Percentiles rank a stretch among this genome's conserved stretches.
These are phyloP conservation scores for Trissoscelio sp. DNA, from an alignment of 2,888 invertebrate genomes.

Conservation along the genomic window DNA sequence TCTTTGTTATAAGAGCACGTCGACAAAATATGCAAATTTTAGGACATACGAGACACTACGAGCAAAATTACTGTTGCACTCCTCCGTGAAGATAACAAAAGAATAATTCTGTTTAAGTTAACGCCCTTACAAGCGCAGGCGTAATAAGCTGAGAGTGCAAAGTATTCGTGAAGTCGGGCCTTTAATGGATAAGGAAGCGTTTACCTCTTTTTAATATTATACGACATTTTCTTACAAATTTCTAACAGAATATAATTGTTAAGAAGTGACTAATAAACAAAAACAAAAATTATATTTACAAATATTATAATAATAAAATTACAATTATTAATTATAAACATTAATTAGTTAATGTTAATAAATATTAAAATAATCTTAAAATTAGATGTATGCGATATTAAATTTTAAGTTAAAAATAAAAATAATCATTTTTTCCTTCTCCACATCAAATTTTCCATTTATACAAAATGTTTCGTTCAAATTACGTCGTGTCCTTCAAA, in stretches of 20 bases:
- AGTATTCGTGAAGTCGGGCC: slow-evolving; percentile 22
- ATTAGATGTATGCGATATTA: too few relatives aligned
- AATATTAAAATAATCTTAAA: too few relatives aligned
- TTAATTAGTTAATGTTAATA: too few relatives aligned
- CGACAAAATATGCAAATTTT: slow-evolving; percentile 68
- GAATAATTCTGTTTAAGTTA: slow-evolving; percentile 61
- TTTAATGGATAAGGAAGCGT: slow-evolving; percentile 29
- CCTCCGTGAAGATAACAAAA: slow-evolving; percentile 58
- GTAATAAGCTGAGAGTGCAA: slow-evolving; percentile 37
- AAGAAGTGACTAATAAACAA: too few relatives aligned
- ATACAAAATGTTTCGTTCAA: slow-evolving; percentile 5
- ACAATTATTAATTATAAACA: too few relatives aligned
- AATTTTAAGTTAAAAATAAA: too few relatives aligned
- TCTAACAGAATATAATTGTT: too few relatives aligned
- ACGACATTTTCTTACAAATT: background rate
- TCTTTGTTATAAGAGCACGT: slow-evolving; percentile 35
- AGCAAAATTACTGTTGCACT: slow-evolving; percentile 58
- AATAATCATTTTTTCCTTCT: too few relatives aligned
- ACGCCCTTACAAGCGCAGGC: slow-evolving; percentile 46
- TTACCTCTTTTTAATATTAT: background rate
- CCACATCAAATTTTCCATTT: too few relatives aligned
- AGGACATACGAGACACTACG: slow-evolving; percentile 52
- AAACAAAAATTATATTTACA: background rate
- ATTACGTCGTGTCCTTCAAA: slow-evolving; percentile 2
- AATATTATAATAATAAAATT: too few relatives aligned